phyloP scores from a whole-genome alignment of 2,888 invertebrate genomes.

The Ennomos quercinarius region DNA sequence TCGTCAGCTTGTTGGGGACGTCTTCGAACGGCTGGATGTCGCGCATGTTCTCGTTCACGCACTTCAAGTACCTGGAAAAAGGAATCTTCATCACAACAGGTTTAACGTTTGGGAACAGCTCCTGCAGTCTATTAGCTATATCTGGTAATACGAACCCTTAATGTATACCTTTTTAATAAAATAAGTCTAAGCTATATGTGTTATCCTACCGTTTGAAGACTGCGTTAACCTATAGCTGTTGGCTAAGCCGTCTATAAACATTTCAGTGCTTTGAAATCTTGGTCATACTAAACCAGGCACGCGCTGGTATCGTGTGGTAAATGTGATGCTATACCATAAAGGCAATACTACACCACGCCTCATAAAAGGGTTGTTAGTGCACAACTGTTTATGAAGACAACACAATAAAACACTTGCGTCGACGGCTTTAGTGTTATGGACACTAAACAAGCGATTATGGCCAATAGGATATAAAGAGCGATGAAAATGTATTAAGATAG shows the following conservation, averaged over 20 bases:
- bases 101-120: background rate
- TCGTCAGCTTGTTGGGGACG: constrained; percentile 95
- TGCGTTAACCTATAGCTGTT: constrained; percentile 15
- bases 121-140: no score
- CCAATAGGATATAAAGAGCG: constrained; percentile 47
- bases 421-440: constrained; percentile 57
- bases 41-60: constrained; percentile 96
- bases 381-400: constrained; percentile 45
- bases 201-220: constrained; percentile 16
- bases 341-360: constrained; percentile 30
- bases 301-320: constrained; percentile 27
- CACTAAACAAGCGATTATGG: constrained; percentile 64
- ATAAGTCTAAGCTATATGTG: constrained; percentile 13
- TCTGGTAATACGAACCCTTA: no score
- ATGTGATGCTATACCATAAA: constrained; percentile 26
- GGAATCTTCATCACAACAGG: constrained; percentile 8
- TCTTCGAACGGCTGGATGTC: constrained; percentile 98
- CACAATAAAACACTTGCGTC: constrained; percentile 58
- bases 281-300: constrained; percentile 18
- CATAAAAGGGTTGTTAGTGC: constrained; percentile 32
- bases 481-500: constrained; percentile 31
- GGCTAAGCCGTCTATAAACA: constrained; percentile 19
- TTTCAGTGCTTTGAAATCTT: constrained; percentile 27
- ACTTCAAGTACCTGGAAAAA: constrained; percentile 89
- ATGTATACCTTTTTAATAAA: background rate